Evolutionary conservation across 2,113 vertebrate genomes (phyloP).

Genomic region (Syngnathus typhle): DNA sequence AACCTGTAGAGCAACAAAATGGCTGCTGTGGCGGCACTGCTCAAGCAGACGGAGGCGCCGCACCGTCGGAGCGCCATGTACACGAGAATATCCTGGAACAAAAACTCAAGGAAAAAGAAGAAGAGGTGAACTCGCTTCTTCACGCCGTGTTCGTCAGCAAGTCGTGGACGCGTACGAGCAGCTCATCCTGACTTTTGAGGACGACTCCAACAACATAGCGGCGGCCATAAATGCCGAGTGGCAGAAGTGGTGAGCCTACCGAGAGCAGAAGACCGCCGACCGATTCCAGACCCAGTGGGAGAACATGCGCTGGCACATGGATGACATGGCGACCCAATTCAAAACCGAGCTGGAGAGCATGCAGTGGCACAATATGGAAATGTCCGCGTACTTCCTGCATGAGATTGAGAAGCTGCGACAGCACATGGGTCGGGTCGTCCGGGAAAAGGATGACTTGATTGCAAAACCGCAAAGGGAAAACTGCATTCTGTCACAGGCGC

Average conservation of each 20-base stretch:
- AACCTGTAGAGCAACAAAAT: background rate
- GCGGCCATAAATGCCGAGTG: background rate
- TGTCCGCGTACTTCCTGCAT: background rate
- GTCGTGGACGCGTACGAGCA: background rate
- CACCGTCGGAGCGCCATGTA: background rate
- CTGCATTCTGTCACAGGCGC: background rate
- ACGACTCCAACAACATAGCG: background rate
- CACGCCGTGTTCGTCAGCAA: constrained; percentile 1
- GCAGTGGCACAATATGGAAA: background rate
- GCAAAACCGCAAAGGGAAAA: background rate
- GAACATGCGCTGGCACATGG: background rate
- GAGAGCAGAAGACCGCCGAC: background rate
- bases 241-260: constrained; percentile 1
- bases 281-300: constrained; percentile 3
- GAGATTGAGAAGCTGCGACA: background rate
- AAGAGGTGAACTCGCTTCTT: background rate
- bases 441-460: background rate
- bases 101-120: background rate
- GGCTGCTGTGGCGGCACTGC: background rate
- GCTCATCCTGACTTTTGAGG: background rate
- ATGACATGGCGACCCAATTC: background rate
- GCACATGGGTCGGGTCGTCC: background rate
- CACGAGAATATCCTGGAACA: background rate
- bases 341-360: background rate
- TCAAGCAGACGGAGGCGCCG: background rate